Evolutionary conservation across 2,888 invertebrate genomes (phyloP).

Genomic region (Agonopterix arenella): DNA sequence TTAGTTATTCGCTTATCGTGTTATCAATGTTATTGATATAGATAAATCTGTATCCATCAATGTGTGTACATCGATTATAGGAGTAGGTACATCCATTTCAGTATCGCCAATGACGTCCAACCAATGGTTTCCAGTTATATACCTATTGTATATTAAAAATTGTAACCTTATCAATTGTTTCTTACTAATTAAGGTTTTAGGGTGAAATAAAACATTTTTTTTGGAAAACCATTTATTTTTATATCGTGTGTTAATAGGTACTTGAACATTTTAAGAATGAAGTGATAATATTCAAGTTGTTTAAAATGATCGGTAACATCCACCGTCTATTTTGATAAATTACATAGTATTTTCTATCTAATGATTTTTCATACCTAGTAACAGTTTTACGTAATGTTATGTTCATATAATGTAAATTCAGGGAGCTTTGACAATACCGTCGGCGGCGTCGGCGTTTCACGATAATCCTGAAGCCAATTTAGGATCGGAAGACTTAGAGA

Average conservation of each 20-base stretch:
- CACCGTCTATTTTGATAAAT: constrained; percentile 38
- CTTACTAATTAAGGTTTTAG: background rate
- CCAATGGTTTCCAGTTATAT: background rate
- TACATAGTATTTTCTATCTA: constrained; percentile 24
- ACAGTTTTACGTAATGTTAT: constrained; percentile 22
- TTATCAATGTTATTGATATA: constrained; percentile 13
- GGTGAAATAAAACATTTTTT: constrained; percentile 33
- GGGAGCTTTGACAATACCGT: constrained; percentile 23
- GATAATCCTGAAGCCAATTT: constrained; percentile 42
- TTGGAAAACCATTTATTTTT: constrained; percentile 64
- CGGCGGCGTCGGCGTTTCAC: constrained; percentile 19
- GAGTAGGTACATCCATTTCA: background rate
- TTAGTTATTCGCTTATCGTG: constrained; percentile 11
- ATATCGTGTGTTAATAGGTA: constrained; percentile 47
- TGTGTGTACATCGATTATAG: background rate
- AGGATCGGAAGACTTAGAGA: constrained; percentile 57
- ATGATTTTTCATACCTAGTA: constrained; percentile 11
- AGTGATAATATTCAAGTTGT: constrained; percentile 66
- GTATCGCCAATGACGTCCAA: no score
- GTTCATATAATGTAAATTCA: constrained; percentile 25
- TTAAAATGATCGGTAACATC: constrained; percentile 40
- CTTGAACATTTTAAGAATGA: constrained; percentile 57
- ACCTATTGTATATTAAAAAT: no score
- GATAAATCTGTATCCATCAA: constrained; percentile 25
- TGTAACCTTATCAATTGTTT: background rate